These are phyloP conservation scores for Reticulitermes lucifugus DNA, from an alignment of 2,888 invertebrate genomes.

Conservation along the genomic window DNA sequence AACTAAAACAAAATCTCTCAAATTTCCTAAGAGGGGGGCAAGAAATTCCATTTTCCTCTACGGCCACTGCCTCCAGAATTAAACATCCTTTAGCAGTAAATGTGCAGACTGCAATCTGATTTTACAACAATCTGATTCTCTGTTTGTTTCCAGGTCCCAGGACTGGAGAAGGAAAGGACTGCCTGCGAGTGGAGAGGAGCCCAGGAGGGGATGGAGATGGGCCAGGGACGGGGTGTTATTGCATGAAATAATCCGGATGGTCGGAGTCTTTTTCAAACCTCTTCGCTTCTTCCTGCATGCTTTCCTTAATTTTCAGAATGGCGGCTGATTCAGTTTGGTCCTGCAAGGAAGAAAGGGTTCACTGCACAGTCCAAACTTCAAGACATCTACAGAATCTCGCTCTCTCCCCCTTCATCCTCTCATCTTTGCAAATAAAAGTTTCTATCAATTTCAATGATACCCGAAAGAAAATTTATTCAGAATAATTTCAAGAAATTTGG, in stretches of 20 bases:
- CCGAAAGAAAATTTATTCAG: conserved; percentile 36
- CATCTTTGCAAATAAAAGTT: conserved; percentile 38
- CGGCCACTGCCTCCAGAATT: conserved; percentile 15
- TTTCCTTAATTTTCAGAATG: conserved; percentile 99
- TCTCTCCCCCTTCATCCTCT: conserved; percentile 46
- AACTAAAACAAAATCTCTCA: conserved; percentile 47
- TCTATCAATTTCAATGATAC: conserved; percentile 41
- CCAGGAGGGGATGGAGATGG: conserved; percentile 47
- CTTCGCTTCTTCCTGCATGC: conserved; percentile 99
- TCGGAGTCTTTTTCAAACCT: conserved; percentile 98
- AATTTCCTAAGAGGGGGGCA: conserved; percentile 40
- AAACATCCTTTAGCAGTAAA: conserved; percentile 39
- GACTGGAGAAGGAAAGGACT: conserved; percentile 50
- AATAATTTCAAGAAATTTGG: conserved; percentile 52
- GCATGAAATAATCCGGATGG: conserved; percentile 97
- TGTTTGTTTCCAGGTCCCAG: conserved; percentile 45
- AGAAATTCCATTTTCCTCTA: conserved; percentile 27
- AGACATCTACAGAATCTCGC: conserved; percentile 46
- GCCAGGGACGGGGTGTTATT: conserved; percentile 70
- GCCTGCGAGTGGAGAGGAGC: conserved; percentile 41
- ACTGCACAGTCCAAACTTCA: conserved; percentile 55
- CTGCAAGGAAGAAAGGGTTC: conserved; percentile 56
- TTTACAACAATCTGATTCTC: conserved; percentile 54
- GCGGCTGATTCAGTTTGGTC: conserved; percentile 99
- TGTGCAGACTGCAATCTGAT: conserved; percentile 54